A percentile compares a stretch with the other conserved stretches of the same genome.
Evolutionary conservation across 2,113 vertebrate genomes (phyloP).

Genomic region (Pan troglodytes): DNA sequence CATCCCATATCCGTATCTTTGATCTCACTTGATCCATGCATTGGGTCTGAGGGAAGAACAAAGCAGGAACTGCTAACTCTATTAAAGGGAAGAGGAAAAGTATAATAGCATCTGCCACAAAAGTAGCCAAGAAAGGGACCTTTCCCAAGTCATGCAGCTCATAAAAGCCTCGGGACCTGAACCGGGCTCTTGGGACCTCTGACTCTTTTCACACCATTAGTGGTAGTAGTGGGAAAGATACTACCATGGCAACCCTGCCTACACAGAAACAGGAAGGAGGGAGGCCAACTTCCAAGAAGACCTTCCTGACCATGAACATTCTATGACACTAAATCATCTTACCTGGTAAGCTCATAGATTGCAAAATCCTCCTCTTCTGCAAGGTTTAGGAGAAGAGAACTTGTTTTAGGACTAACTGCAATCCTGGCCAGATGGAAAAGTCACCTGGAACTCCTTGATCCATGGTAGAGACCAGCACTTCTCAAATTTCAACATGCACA

Average conservation of each 20-base stretch:
- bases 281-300: neutral
- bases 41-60: neutral
- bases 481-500: neutral
- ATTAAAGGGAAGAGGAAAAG: too few species aligned
- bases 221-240: neutral
- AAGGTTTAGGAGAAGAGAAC: neutral
- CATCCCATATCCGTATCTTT: accelerated
- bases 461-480: neutral
- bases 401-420: too few species aligned
- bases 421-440: neutral
- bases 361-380: neutral
- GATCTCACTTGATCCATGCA: neutral
- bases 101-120: neutral
- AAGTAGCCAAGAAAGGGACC: neutral
- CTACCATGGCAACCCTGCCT: neutral
- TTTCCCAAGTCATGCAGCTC: neutral
- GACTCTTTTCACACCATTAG: neutral
- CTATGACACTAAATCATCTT: too few species aligned
- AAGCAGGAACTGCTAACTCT: neutral
- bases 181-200: neutral
- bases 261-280: neutral
- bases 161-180: neutral
- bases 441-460: accelerated
- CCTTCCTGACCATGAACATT: neutral
- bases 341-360: too few species aligned